Base-by-base conservation (phyloP, 92 coral and sea anemone species). In the Epizoanthus fatuus region DNA sequence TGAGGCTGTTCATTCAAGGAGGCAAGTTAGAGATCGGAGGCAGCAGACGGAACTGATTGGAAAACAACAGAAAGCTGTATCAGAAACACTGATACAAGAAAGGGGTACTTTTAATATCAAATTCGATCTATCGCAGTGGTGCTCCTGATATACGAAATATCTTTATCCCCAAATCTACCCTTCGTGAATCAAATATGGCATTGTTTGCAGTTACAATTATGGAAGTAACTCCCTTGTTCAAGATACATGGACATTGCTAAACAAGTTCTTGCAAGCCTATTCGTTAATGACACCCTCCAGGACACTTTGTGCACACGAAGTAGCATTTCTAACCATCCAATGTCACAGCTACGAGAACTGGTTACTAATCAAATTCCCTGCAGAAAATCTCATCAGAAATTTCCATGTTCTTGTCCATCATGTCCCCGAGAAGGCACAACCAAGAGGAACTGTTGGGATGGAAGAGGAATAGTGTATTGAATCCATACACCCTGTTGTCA, bases 281-380 rank as follows among this genome's bases (percentile, higher is more conserved):
- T 8, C 3, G 7, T 63, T 81, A 5, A 63, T 81, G 75, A 12
- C 63, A 10, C 77, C 76, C 7, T 79, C 84, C 44, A 49, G 76
- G 52, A 22, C 75, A 5, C 32, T 67, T 38, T 82, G 86, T 22
- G 67, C 55, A 20, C 84, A 80, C 29, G 84, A 80, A 80, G 84
- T 78, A 2, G 42, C 7, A n/a, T 55, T 78, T 22, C 22, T 81
- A 2, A 38, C 12, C 20, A 32, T 66, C 15, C 47, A 75, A 81
- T 64, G 75, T 37, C 10, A 6, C 38, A 13, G 38, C 42, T 81
- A 12, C 17, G 74, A 75, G 12, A 64, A 66, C 56, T 82, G 86
- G 86, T 82, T 82, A 68, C 86, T 78, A 9, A 5, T 14, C 9
- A 69, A 11, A 5, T 82, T 69, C 39, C 78, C 69, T 8, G 69